Evolutionary conservation across 37 sponge, comb jelly and placozoan genomes (phyloP), one percentile per base, ranked within the genome.

Genomic region (Diacarnus erythraeanus): DNA sequence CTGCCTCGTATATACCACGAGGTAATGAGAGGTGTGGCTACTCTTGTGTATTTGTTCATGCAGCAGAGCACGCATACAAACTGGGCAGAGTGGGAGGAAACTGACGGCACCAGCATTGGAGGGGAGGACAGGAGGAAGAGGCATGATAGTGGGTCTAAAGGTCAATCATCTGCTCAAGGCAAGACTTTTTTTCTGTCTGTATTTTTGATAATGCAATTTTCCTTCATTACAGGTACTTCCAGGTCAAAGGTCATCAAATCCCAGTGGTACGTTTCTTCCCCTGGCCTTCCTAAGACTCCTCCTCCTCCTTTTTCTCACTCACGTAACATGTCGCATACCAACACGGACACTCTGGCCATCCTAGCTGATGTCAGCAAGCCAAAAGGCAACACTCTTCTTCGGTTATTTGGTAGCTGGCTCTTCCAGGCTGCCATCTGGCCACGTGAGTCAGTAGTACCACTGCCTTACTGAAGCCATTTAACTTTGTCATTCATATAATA

Each of bases 391-490:
- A 90, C 92, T 43, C 78, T 96, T 2, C 71, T 96, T 20, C 96
- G 93, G 44, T 42, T 96, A 42, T 89, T 90, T 80, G 96, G 96
- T 12, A 41, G 64, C 23, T 96, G 96, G 96, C 83, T 96, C 47
- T 96, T 96, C 81, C 88, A 89, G 64, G 93, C 96, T 35, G 77
- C 86, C 15, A 59, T 88, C 40, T 88, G 93, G 89, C 81, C 85
- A 29, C 31, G 80, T 69, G 18, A 72, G 77, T 60, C 27, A 9
- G 37, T n/a, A 17, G 6, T n/a, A 6, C 64, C 27, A 6, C 64
- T 4, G 4, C 38, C 38, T 38, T 68, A 29, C 69, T 3, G 6
- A 57, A 75, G 3, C 10, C 9, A 34, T 29, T 75, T 30, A 33
- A 41, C 78, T 30, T 79, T 20, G 42, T 22, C 71, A 21, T 29